phyloP scores from a whole-genome alignment of 2,113 vertebrate genomes.

The Misgurnus mizolepis region DNA sequence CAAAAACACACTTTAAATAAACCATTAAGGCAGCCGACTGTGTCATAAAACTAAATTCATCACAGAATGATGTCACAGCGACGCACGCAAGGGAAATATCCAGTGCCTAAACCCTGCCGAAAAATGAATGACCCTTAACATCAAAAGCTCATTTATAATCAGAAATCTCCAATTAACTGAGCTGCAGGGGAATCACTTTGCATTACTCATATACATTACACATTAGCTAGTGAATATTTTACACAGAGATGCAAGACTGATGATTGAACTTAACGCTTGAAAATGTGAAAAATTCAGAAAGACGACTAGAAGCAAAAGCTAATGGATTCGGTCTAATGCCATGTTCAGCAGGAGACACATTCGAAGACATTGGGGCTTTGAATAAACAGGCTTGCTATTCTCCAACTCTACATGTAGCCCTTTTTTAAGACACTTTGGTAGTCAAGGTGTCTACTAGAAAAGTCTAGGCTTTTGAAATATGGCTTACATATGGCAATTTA shows the following conservation, averaged over 20 bases:
- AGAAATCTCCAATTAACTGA: not conserved
- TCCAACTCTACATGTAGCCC: not conserved
- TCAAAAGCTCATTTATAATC: constrained; percentile 28
- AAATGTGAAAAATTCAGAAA: constrained; percentile 15
- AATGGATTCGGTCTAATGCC: constrained; percentile 7
- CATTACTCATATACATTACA: constrained; percentile 1
- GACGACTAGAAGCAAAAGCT: not conserved
- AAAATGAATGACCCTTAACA: constrained; percentile 27
- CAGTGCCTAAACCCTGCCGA: not conserved
- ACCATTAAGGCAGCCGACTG: not conserved
- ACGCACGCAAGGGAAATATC: not conserved
- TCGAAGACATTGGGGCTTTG: constrained; percentile 6
- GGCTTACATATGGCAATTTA: no score
- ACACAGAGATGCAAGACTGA: constrained; percentile 8
- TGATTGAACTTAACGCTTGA: not conserved
- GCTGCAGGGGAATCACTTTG: not conserved
- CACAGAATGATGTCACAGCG: not conserved
- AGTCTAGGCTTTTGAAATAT: no score
- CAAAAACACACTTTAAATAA: not conserved
- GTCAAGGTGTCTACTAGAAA: not conserved
- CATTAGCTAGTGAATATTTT: constrained; percentile 2
- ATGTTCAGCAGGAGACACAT: constrained; percentile 22
- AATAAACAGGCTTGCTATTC: not conserved
- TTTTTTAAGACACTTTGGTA: not conserved
- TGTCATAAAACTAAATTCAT: constrained; percentile 17